Percentiles rank a stretch among this genome's conserved stretches.
These are phyloP conservation scores for Pammene aurita DNA, from an alignment of 2,888 invertebrate species.

Conservation along the genomic window DNA sequence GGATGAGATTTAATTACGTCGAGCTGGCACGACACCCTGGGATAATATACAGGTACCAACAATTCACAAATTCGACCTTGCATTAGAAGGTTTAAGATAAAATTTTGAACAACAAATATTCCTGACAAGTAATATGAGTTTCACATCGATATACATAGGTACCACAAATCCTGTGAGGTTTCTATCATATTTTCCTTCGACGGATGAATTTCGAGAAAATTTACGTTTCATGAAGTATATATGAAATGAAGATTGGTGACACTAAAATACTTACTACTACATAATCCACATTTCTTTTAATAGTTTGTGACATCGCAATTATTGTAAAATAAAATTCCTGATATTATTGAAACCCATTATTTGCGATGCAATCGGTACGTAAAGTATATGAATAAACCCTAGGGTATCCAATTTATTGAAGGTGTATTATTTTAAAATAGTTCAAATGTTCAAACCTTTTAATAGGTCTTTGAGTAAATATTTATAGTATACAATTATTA, in stretches of 20 bases:
- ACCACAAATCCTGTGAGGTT: slow-evolving; percentile 5
- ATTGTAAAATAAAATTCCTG: too few species aligned
- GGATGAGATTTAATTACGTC: slow-evolving; percentile 13
- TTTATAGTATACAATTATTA: too few species aligned
- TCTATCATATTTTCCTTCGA: slow-evolving; percentile 8
- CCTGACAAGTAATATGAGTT: not conserved
- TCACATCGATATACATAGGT: slow-evolving; percentile 1
- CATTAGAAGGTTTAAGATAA: not conserved
- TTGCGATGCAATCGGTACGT: not conserved
- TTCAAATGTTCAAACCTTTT: not conserved
- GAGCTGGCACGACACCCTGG: slow-evolving; percentile 2
- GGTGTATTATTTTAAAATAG: not conserved
- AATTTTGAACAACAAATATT: not conserved
- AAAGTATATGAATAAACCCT: not conserved
- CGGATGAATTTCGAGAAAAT: not conserved
- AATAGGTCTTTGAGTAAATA: not conserved
- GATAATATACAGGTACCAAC: not conserved
- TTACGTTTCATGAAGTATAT: not conserved
- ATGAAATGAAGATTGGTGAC: not conserved
- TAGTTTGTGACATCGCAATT: too few species aligned
- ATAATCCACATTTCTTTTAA: too few species aligned
- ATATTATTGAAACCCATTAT: too few species aligned
- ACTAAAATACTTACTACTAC: not conserved
- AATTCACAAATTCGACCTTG: not conserved
- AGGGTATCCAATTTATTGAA: slow-evolving; percentile 1